Evolutionary conservation across 2,113 vertebrate species (phyloP).

Genomic region (Hippocampus comes): DNA sequence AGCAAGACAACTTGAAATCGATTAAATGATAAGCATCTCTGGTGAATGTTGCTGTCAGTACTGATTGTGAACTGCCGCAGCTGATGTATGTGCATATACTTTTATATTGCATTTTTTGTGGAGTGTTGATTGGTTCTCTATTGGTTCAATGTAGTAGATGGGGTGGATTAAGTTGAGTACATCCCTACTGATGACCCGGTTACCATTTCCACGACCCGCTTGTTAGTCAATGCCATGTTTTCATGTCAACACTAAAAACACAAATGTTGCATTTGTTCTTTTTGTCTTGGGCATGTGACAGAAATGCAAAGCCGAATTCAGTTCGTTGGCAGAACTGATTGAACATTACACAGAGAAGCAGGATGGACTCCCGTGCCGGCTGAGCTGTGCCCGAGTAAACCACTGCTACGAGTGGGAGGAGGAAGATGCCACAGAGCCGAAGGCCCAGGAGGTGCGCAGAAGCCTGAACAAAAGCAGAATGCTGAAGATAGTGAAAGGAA

Average conservation of each 20-base stretch:
- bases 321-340: conserved; percentile 79
- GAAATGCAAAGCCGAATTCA: conserved; percentile 80
- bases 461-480: conserved; percentile 18
- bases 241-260: neutral
- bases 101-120: too few relatives aligned
- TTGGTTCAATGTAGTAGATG: too few relatives aligned
- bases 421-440: conserved; percentile 47
- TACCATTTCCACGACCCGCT: neutral
- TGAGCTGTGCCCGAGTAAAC: conserved; percentile 80
- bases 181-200: neutral
- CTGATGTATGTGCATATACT: too few relatives aligned
- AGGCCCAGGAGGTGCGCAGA: conserved; percentile 8
- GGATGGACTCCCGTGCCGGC: conserved; percentile 76
- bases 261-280: neutral
- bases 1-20: too few relatives aligned
- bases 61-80: neutral
- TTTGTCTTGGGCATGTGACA: conserved; percentile 40
- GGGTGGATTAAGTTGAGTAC: too few relatives aligned
- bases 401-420: conserved; percentile 84
- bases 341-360: conserved; percentile 74
- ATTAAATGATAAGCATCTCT: too few relatives aligned
- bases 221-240: neutral
- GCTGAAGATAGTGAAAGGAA: conserved; percentile 21
- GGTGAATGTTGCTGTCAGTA: neutral
- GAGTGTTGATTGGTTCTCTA: too few relatives aligned